Evolutionary conservation across 92 coral and sea anemone genomes (phyloP), one percentile per base, ranked within the genome.

Genomic region (Porites lobata): DNA sequence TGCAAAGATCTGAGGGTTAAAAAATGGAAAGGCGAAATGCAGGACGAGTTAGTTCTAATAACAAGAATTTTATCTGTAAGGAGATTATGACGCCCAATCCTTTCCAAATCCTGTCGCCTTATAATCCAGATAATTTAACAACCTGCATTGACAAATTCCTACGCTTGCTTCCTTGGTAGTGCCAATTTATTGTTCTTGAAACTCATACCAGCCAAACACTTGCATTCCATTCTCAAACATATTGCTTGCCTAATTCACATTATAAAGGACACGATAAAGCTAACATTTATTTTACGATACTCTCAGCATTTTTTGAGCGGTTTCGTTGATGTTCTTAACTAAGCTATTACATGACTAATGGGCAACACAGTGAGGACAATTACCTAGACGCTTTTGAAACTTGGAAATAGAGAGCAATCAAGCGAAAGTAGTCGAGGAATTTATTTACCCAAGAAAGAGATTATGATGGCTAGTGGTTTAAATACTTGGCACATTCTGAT

Each of bases 41-140:
- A 17, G 68, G 77, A 57, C 32, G 68, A 77, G 71, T 82, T 82
- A 82, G 77, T 66, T 68, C 32, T 53, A 68, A 68, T 67, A 69
- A 81, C 86, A 82, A 82, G 65, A 82, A 69, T 29, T 57, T 69
- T 21, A 82, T 26, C 19, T 24, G 29, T 82, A 82, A 82, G 86
- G 50, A 82, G 86, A 82, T 82, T 82, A 69, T 29, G 71, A 69
- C 18, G 57, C 66, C 86, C 26, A 70, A 26, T 58, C 58, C 86
- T 82, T 82, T 75, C 57, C 29, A 54, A 81, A 69, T 68, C 77
- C 86, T 17, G 65, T 69, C 76, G 76, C 86, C 67, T 68, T 38
- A n/a, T 82, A 82, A 82, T 82, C 86, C 86, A 54, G 78, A 82
- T 61, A 82, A 82, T 69, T 69, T 50, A 53, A 20, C 69, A 47